Conservation (phyloP, 1,140 invertebrate species). For the Phymastichus coffea region DNA sequence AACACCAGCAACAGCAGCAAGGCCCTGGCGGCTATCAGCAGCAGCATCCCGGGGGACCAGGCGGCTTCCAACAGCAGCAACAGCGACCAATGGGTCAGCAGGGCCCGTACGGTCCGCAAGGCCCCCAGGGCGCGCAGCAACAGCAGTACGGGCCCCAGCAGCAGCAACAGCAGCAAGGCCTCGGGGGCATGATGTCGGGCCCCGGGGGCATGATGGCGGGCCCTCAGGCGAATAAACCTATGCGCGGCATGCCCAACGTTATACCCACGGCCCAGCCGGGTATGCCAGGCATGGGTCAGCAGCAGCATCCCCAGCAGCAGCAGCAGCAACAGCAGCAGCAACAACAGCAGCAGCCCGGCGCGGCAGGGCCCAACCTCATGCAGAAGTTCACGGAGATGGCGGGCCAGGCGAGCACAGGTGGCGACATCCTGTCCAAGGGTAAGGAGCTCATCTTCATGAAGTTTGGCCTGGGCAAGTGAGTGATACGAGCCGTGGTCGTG, state of each 20-base stretch:
- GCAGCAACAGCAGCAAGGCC: conserved; percentile 23
- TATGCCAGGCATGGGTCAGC: conserved; percentile 55
- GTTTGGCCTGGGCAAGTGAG: conserved; percentile 74
- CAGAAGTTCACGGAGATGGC: conserved; percentile 79
- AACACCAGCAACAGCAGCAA: conserved; percentile 31
- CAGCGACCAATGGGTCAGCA: no score
- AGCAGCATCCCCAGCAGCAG: conserved; percentile 48
- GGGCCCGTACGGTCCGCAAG: conserved; percentile 18
- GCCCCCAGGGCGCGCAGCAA: conserved; percentile 26
- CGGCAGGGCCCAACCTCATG: conserved; percentile 70
- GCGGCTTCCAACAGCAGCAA: conserved; percentile 18
- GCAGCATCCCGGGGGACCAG: conserved; percentile 51
- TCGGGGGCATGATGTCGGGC: conserved; percentile 8
- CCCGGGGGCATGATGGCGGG: conserved; percentile 27
- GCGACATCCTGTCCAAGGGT: conserved; percentile 83
- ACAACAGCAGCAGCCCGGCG: conserved; percentile 41
- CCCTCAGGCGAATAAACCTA: conserved; percentile 45
- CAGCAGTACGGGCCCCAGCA: conserved; percentile 27
- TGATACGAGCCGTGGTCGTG: conserved; percentile 13
- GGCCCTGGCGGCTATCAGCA: conserved; percentile 35
- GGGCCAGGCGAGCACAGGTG: conserved; percentile 71
- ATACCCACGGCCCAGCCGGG: conserved; percentile 59
- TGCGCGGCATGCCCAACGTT: conserved; percentile 63
- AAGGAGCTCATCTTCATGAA: conserved; percentile 91
- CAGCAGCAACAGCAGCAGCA: conserved; percentile 51